These are phyloP conservation scores for Drosophila erecta DNA, from an alignment of 1,140 invertebrate genomes.

Conservation along the genomic window DNA sequence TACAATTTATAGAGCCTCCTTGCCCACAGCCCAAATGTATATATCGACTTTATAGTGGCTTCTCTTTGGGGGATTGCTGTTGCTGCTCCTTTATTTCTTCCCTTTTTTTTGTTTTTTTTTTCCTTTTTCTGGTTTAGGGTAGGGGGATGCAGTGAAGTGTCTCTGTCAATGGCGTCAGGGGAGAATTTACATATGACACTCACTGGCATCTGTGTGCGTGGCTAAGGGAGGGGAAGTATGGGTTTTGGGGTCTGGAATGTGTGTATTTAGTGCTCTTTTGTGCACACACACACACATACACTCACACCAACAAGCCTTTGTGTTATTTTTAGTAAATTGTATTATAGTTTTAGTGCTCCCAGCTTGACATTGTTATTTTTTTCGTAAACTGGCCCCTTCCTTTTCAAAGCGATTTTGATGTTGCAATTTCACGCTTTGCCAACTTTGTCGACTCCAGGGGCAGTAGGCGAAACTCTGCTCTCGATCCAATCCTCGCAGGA, in stretches of 20 bases:
- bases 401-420: slow-evolving; percentile 60
- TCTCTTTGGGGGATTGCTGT: slow-evolving; percentile 41
- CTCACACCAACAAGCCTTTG: slow-evolving; percentile 34
- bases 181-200: slow-evolving; percentile 83
- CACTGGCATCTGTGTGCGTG: slow-evolving; percentile 33
- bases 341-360: slow-evolving; percentile 79
- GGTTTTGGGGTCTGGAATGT: slow-evolving; percentile 25
- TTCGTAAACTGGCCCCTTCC: slow-evolving; percentile 8
- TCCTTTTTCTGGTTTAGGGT: not conserved
- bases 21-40: slow-evolving; percentile 70
- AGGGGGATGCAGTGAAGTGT: slow-evolving; percentile 60
- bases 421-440: slow-evolving; percentile 80
- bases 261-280: slow-evolving; percentile 71
- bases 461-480: slow-evolving; percentile 24
- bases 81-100: slow-evolving; percentile 11
- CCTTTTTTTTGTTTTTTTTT: slow-evolving; percentile 20
- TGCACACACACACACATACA: slow-evolving; percentile 36
- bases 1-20: slow-evolving; percentile 72
- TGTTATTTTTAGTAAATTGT: slow-evolving; percentile 82
- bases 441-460: slow-evolving; percentile 69
- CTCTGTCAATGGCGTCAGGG: slow-evolving; percentile 79
- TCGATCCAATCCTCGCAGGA: slow-evolving; percentile 7
- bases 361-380: slow-evolving; percentile 49
- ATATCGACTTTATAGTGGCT: slow-evolving; percentile 74
- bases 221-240: not conserved